Conservation (phyloP, 2,797 vertebrate species). For the Melanotaenia maccullochi region DNA sequence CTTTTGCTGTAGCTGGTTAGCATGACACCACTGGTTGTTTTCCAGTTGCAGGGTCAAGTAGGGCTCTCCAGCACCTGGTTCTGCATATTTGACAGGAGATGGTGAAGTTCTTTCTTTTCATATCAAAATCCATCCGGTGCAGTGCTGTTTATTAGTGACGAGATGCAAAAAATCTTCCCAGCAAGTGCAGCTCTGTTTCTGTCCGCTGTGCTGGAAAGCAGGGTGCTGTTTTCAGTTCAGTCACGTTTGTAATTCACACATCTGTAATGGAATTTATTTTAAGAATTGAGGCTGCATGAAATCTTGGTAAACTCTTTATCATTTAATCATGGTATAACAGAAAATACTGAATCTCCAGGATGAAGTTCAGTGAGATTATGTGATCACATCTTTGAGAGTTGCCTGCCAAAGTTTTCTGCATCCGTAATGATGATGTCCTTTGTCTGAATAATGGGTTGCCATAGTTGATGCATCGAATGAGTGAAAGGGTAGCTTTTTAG, state of each 20-base stretch:
- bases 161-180: conserved; percentile 29
- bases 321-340: conserved; percentile 3
- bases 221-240: conserved; percentile 18
- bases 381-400: conserved; percentile 20
- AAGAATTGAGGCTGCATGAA: conserved; percentile 31
- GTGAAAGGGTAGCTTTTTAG: conserved; percentile 12
- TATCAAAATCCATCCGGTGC: conserved; percentile 23
- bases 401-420: conserved; percentile 31
- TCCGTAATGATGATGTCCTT: conserved; percentile 8
- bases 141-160: not conserved
- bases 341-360: conserved; percentile 8
- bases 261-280: conserved; percentile 15
- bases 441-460: conserved; percentile 37
- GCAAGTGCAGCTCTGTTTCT: not conserved
- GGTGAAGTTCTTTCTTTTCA: conserved; percentile 50
- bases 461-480: conserved; percentile 14
- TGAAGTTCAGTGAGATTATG: conserved; percentile 13
- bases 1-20: conserved; percentile 24
- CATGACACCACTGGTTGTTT: not conserved
- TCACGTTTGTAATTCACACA: conserved; percentile 13
- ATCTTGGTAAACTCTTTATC: conserved; percentile 34
- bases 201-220: conserved; percentile 14
- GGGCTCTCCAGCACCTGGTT: conserved; percentile 12
- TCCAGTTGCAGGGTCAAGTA: conserved; percentile 8
- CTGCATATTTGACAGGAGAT: conserved; percentile 23